Conservation (phyloP, 1,140 invertebrate genomes). For the Tetragonula clypearis region DNA sequence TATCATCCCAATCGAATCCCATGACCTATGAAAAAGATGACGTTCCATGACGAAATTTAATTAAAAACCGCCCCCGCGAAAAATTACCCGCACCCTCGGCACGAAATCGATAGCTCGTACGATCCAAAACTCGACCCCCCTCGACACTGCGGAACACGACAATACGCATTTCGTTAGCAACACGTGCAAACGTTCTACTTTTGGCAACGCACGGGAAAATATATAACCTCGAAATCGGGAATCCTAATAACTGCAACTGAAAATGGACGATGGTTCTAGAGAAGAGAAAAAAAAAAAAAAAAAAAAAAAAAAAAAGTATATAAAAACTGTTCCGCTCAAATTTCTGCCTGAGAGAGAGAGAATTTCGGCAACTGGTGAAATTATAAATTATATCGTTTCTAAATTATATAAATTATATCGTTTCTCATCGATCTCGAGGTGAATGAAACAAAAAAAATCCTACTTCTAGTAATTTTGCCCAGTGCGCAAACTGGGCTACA, state of each 20-base stretch:
- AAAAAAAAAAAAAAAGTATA: not conserved
- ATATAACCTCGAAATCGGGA: not conserved
- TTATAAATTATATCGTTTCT: too few relatives aligned
- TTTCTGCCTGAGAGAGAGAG: too few relatives aligned
- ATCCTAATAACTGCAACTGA: not conserved
- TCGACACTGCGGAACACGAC: not conserved
- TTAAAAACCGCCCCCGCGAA: not conserved
- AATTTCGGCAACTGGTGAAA: too few relatives aligned
- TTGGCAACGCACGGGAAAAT: not conserved
- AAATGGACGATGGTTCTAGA: not conserved
- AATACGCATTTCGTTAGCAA: conserved; percentile 19
- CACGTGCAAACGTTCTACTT: conserved; percentile 31
- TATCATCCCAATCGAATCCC: not conserved
- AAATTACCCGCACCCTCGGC: not conserved
- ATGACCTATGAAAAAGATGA: not conserved
- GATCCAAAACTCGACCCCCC: not conserved
- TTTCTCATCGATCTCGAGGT: too few relatives aligned
- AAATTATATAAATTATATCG: too few relatives aligned
- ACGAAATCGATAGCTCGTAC: conserved; percentile 7
- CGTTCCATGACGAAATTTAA: not conserved
- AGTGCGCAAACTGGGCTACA: not conserved
- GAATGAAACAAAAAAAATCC: too few relatives aligned
- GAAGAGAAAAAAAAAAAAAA: not conserved
- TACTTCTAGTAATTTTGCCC: not conserved
- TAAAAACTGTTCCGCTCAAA: too few relatives aligned